phyloP scores from a whole-genome alignment of 1,140 invertebrate species.

The Oscheius sp. region DNA sequence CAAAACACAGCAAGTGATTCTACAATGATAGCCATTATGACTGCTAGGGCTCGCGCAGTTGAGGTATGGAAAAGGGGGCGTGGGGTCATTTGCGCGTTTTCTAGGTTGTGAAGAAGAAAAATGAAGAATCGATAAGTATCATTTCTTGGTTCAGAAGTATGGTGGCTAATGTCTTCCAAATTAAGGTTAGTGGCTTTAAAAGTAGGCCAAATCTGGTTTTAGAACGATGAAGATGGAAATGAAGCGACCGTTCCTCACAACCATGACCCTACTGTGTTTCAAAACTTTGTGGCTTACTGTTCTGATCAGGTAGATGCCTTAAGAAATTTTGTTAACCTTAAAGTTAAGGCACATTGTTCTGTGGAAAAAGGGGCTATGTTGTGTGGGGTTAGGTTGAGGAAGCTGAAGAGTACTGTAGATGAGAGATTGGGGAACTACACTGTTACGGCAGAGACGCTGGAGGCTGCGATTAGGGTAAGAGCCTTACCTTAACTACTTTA shows the following conservation, averaged over 20 bases:
- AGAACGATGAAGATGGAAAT: conserved; percentile 26
- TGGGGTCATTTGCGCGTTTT: conserved; percentile 12
- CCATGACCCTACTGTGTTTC: conserved; percentile 69
- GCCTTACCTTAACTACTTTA: too few relatives aligned
- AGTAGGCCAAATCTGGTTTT: neutral
- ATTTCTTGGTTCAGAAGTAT: too few relatives aligned
- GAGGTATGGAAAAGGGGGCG: too few relatives aligned
- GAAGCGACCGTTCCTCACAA: conserved; percentile 65
- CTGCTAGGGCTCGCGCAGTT: conserved; percentile 74
- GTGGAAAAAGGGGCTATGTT: conserved; percentile 87
- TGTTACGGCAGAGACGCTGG: conserved; percentile 41
- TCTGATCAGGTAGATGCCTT: too few relatives aligned
- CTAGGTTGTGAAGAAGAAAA: neutral
- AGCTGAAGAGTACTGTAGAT: conserved; percentile 53
- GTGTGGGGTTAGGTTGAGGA: conserved; percentile 65
- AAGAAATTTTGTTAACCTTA: too few relatives aligned
- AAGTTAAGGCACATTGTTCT: conserved; percentile 89
- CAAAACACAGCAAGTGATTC: conserved; percentile 87
- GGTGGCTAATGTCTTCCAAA: conserved; percentile 21
- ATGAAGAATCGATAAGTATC: too few relatives aligned
- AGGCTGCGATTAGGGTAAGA: conserved; percentile 54
- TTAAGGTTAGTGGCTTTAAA: neutral
- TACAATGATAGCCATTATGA: conserved; percentile 77
- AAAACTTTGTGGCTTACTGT: conserved; percentile 79
- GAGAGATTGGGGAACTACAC: conserved; percentile 45